These are phyloP conservation scores for Wiebesia pumilae DNA, from an alignment of 1,140 invertebrate species.

Conservation along the genomic window DNA sequence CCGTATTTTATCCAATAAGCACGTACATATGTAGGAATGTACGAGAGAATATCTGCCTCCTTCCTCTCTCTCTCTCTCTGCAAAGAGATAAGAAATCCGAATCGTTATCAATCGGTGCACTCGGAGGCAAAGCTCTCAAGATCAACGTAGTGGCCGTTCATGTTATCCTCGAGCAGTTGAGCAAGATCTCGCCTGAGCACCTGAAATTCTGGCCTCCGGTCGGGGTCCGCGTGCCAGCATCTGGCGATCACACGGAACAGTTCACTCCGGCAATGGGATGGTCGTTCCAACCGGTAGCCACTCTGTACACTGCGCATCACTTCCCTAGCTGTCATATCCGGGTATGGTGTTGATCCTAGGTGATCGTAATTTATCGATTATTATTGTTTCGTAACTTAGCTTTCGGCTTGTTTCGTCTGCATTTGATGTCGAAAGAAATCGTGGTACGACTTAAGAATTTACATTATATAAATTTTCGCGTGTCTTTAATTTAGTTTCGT, in stretches of 20 bases:
- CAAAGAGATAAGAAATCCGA: background rate
- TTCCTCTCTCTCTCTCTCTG: background rate
- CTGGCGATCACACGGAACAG: slow-evolving; percentile 84
- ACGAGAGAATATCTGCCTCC: too few species aligned
- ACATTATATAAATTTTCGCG: too few species aligned
- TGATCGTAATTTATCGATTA: background rate
- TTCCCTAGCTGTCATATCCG: slow-evolving; percentile 85
- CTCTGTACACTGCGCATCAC: slow-evolving; percentile 85
- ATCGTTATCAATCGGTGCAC: slow-evolving; percentile 75
- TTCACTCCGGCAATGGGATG: slow-evolving; percentile 84
- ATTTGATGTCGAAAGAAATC: too few species aligned
- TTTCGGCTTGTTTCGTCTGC: background rate
- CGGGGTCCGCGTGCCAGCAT: slow-evolving; percentile 85
- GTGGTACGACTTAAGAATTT: too few species aligned
- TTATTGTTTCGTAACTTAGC: background rate
- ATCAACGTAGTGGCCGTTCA: slow-evolving; percentile 85
- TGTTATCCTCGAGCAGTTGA: slow-evolving; percentile 81
- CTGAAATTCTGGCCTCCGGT: slow-evolving; percentile 83
- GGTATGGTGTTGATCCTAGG: slow-evolving; percentile 88
- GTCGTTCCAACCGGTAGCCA: slow-evolving; percentile 84
- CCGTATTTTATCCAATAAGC: too few species aligned
- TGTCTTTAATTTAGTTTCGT: too few species aligned
- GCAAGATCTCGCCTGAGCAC: slow-evolving; percentile 82
- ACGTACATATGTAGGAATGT: too few species aligned
- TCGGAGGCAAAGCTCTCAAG: slow-evolving; percentile 85